Percentiles rank a stretch among this genome's conserved stretches.
Evolutionary conservation across 2,797 vertebrate genomes (phyloP).

Genomic region (Prunella strophiata): DNA sequence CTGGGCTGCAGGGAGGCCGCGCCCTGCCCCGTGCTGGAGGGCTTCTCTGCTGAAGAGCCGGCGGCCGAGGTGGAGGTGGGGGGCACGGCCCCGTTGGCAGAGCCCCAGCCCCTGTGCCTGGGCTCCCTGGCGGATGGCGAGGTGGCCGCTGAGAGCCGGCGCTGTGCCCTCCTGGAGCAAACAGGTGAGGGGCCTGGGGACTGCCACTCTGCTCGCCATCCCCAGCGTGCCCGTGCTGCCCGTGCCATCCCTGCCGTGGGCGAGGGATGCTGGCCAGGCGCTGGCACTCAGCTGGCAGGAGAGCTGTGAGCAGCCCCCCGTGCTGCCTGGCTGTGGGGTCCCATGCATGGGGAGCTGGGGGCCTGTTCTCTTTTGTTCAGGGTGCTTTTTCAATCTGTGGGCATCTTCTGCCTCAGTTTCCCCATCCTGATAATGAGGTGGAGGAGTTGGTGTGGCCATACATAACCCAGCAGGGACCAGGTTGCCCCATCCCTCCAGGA

Average conservation of each 20-base stretch:
- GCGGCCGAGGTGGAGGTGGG: conserved; percentile 65
- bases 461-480: background rate
- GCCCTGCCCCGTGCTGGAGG: background rate
- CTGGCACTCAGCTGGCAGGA: background rate
- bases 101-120: conserved; percentile 55
- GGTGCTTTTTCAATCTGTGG: background rate
- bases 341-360: background rate
- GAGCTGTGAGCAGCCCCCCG: background rate
- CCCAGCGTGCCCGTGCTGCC: fast-evolving
- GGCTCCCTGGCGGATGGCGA: conserved; percentile 62
- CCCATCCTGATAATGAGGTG: fast-evolving
- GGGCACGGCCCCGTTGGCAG: background rate
- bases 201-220: background rate
- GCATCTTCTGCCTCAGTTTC: background rate
- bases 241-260: fast-evolving
- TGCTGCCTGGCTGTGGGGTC: background rate
- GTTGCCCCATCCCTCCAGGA: background rate
- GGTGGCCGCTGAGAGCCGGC: conserved; percentile 38
- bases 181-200: conserved; percentile 63
- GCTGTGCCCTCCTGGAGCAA: conserved; percentile 50
- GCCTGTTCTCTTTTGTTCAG: background rate
- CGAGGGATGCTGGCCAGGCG: fast-evolving
- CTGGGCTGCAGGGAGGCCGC: background rate
- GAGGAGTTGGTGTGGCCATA: background rate
- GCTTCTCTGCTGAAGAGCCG: conserved; percentile 51